A percentile compares a stretch with the other conserved stretches of the same genome.
Evolutionary conservation across 2,888 invertebrate genomes (phyloP).

Genomic region (Sepiola atlantica): DNA sequence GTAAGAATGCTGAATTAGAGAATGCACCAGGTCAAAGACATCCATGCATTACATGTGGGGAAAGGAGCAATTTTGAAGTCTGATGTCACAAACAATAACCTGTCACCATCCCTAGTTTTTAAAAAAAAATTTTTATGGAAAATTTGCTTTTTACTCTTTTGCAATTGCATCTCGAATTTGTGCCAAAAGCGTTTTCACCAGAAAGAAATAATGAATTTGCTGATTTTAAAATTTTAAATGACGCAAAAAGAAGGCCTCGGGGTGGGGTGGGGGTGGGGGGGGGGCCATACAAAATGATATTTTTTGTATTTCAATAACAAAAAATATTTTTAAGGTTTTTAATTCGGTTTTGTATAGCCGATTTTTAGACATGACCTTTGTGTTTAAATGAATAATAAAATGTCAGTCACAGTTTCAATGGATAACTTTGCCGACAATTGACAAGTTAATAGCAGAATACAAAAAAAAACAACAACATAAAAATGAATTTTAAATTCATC

Average conservation of each 20-base stretch:
- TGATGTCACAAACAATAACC: not conserved
- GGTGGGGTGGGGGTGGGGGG: not conserved
- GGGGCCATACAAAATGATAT: too few relatives aligned
- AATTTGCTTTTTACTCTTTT: not conserved
- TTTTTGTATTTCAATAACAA: not conserved
- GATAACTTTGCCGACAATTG: not conserved
- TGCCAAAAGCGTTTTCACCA: not conserved
- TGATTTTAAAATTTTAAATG: not conserved
- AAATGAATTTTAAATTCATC: not conserved
- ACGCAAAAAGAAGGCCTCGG: not conserved
- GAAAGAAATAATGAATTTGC: not conserved
- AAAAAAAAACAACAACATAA: not conserved
- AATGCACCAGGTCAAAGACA: not conserved
- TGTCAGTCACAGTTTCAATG: not conserved
- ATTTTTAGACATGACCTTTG: not conserved
- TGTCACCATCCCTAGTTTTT: not conserved
- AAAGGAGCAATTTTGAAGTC: not conserved
- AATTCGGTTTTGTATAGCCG: not conserved
- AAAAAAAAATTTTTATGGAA: too few relatives aligned
- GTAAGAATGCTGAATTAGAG: not conserved
- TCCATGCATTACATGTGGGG: not conserved
- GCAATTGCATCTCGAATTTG: not conserved
- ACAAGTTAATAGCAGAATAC: not conserved
- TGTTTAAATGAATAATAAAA: not conserved
- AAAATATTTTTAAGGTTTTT: not conserved